A percentile compares a stretch with the other conserved stretches of the same genome.
These are phyloP conservation scores for Pelusios castaneus DNA, from an alignment of 2,113 vertebrate genomes.

Conservation along the genomic window DNA sequence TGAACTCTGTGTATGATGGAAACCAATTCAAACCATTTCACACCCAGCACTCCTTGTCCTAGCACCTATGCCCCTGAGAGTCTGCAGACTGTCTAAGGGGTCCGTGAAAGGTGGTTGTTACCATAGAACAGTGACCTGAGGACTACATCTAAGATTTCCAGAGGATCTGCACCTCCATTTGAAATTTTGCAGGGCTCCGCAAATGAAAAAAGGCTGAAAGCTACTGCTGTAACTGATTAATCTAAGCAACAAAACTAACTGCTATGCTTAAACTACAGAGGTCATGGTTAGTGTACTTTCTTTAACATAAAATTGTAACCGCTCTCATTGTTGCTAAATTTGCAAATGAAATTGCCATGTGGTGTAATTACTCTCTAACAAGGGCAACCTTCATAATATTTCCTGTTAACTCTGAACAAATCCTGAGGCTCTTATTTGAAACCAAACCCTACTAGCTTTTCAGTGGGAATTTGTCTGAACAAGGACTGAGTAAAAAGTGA, in stretches of 20 bases:
- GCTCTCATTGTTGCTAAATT: not conserved
- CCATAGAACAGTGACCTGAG: not conserved
- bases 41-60: not conserved
- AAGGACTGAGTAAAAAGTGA: not conserved
- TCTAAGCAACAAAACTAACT: not conserved
- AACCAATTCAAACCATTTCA: too few species aligned
- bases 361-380: fast-evolving
- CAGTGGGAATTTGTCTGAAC: not conserved
- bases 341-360: not conserved
- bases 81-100: not conserved
- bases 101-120: not conserved
- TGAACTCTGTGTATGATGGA: not conserved
- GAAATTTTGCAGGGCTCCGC: not conserved
- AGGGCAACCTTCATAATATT: not conserved
- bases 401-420: not conserved
- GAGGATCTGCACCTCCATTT: not conserved
- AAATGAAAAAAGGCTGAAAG: not conserved
- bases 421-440: not conserved
- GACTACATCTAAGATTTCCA: not conserved
- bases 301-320: not conserved
- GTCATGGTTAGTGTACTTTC: not conserved
- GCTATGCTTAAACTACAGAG: not conserved
- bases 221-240: not conserved
- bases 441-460: not conserved
- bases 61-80: not conserved